Base-by-base conservation (phyloP, 2,797 vertebrate genomes). In the Pelodytes ibericus region DNA sequence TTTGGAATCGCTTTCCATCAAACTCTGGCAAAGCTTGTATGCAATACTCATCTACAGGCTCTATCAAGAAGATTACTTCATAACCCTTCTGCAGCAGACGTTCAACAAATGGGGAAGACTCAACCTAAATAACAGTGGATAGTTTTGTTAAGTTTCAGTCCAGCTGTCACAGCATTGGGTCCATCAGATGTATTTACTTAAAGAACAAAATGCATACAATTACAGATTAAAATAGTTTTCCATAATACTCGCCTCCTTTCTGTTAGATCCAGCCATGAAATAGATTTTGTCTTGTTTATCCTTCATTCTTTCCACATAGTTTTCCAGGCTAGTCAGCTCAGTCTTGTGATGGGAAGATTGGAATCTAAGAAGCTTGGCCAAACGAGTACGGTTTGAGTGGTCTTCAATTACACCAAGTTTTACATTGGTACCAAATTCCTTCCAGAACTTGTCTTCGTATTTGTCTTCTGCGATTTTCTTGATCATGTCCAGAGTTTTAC, bases 251-350 rank as follows among this genome's bases (percentile, higher is more conserved):
- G 97, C 98, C 95, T 99, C 98, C 82, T 96, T 96, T 80, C 95
- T 94, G 90, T 88, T 99, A 81, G 96, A 89, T 51, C 97, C 98
- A 64, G 98, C 96, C 96, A 99, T 98, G 84, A 99, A 99, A 81
- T 95, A 99, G 82, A 99, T 99, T 87, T 99, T 99, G 80, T 99
- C 97, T 83, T 99, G 98, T 84, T 98, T 99, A 74, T 99, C 98
- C 83, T 99, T 99, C 97, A 99, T 99, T 86, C 98, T 94, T 89
- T 98, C 97, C 82, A 99, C 95, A 56, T 99, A 99, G 44, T 98
- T 93, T 84, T 99, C 97, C 74, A 99, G 90, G 81, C 97, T 98
- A 26, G 95, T 85, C 59, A 93, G 74, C 1, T 57, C 86, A 0
- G 89, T 91, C 2, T 96, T 89, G 29, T 96, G 94, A 85, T 98